Base-by-base conservation (phyloP, 23 tunicate genomes). In the Halocynthia roretzi region DNA sequence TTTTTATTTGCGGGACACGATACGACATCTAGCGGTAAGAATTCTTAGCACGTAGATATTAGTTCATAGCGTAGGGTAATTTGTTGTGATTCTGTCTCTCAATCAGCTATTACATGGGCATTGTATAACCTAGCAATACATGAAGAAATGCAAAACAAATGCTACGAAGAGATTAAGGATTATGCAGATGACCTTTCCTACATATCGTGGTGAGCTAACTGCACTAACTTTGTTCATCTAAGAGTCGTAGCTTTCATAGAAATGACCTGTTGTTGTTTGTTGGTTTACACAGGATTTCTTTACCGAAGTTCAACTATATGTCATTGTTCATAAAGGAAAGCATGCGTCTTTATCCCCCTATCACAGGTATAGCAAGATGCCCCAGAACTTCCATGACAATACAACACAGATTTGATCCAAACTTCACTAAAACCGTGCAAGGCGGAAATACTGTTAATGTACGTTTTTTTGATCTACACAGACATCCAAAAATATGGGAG, bases 1-100 rank as follows among this genome's bases (percentile, higher is more conserved):
- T 65, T 65, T 15, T 9, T 65, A 65, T 65, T 65, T 15, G 70
- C 70, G 15, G 70, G 70, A 8, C 70, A 65, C 31, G 70, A 65
- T 65, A 65, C 70, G 9, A 65, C 70, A 65, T 65, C 70, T 20
- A 65, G 70, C 19, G 70, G 70, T 65, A 65, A 14, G 44, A 4
- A 31, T 31, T 31, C 44, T 31, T 31, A 31, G 44, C 44, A 31
- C 44, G 4, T 31, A 31, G 44, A 31, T 31, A 4, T 31, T 31
- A 31, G 44, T 31, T 31, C 44, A 31, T 31, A 31, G 44, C 44
- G 44, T 31, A 31, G 44, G 44, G 1, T 4, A 31, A 31, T 31
- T 31, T 0, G 44, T 31, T 31, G 44, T 31, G 44, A 31, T 31
- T 31, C 44, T 31, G 44, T 31, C 44, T 31, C 44, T 58, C 17